Evolutionary conservation across 2,888 invertebrate genomes (phyloP).

Genomic region (Pocota personata): DNA sequence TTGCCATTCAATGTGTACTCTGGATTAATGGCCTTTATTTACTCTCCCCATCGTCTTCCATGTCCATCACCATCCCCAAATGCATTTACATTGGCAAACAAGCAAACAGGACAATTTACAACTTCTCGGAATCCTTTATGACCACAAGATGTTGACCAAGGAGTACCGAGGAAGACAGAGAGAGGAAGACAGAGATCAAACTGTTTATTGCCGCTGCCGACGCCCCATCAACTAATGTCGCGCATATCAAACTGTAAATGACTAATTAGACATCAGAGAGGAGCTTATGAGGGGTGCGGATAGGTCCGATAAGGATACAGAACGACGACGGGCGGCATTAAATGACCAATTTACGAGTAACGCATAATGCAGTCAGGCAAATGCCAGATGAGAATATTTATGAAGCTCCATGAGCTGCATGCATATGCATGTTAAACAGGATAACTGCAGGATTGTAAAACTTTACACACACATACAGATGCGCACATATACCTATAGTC

Average conservation of each 20-base stretch:
- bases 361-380: constrained; percentile 64
- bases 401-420: constrained; percentile 69
- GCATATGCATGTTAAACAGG: constrained; percentile 72
- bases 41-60: background rate
- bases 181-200: constrained; percentile 44
- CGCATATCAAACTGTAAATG: constrained; percentile 70
- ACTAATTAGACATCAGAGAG: constrained; percentile 60
- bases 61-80: background rate
- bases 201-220: constrained; percentile 41
- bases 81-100: constrained; percentile 52
- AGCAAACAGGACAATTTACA: constrained; percentile 62
- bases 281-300: background rate
- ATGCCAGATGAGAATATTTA: constrained; percentile 68
- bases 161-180: background rate
- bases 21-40: constrained; percentile 61
- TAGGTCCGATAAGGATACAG: constrained; percentile 35
- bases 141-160: constrained; percentile 7
- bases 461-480: background rate
- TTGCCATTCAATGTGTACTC: constrained; percentile 49
- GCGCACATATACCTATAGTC: background rate
- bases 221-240: constrained; percentile 67
- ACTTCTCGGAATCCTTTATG: constrained; percentile 56
- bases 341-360: constrained; percentile 73
- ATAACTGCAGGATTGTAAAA: constrained; percentile 63
- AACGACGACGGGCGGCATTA: constrained; percentile 53